Base-by-base conservation (phyloP, 2,888 invertebrate genomes). In the Caenorhabditis sp. region DNA sequence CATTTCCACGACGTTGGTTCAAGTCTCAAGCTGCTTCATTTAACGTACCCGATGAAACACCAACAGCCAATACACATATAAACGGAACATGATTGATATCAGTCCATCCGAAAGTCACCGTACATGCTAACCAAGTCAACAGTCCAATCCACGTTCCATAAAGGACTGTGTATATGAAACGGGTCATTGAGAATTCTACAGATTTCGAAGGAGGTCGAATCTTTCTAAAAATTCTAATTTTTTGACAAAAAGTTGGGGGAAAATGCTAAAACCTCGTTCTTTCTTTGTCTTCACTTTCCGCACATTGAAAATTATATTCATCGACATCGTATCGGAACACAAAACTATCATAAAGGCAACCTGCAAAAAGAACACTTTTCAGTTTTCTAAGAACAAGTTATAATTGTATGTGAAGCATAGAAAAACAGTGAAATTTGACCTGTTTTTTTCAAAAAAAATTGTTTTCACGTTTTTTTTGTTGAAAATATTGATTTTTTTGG, bases 261-360 rank as follows among this genome's bases (percentile, higher is more conserved):
- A 31, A 31, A 31, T 31, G 10, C 31, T 6, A 4, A 6, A 6
- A 31, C 31, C 10, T 31, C 4, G 4, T 6, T 31, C 10, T 31
- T 10, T 60, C 66, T 5, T 53, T 58, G 23, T 66, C 60, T 21
- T 68, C 62, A 19, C 19, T 58, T 19, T 63, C 36, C 26, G 51
- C 12, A 3, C 60, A 53, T n/a, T 43, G 19, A 8, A 64, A 53
- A 60, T 81, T 81, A 49, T 69, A 74, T 6, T 58, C 62, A 1
- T 69, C 61, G 12, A 78, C 77, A 31, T 76, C 65, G n/a, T 62
- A 31, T 31, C 64, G 62, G 50, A 78, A 65, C 21, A 69, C 58
- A 61, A 81, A 81, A 43, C 69, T 69, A 61, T 82, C 82, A 36
- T 78, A 73, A 23, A 81, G 62, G 54, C 77, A 65, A 26, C 79